Base-by-base conservation (phyloP, 30 jellyfish, hydroid and myxozoan species). In the Aurelia coerulea region DNA sequence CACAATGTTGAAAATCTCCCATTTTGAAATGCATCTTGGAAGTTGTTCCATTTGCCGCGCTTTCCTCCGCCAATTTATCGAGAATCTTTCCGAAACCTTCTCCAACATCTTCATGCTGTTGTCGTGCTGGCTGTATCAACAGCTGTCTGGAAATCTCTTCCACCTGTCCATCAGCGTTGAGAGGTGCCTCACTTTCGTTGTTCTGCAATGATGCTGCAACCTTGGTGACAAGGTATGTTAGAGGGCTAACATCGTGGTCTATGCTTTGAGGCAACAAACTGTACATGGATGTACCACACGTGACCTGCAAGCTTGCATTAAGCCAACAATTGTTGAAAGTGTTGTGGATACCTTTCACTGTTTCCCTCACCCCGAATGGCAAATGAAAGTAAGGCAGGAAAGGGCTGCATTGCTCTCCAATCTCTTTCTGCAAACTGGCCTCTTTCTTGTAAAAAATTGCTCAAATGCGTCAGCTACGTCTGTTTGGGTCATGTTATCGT, bases 321-420 rank as follows among this genome's bases (percentile, higher is more conserved):
- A 75, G 54, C 74, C 85, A 75, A 51, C 85, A 75, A 52, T 75
- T 75, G 62, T 75, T 75, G 50, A 75, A 75, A 19, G 74, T 11
- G 35, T 75, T 75, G 18, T 50, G 18, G 3, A 75, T 75, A 37
- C 53, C 53, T 42, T 42, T 73, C 85, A 7, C 60, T 11, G 19
- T 31, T 39, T 10, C 63, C 16, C 10, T 42, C 2, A 42, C 33
- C 7, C 32, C 62, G 1, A 42, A 42, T 16, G 62, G 63, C 12
- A 70, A 59, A 14, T 39, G 64, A 31, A 3, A 1, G 46, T 41
- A 59, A 29, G 19, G 35, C 14, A 33, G 33, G 63, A 70, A 70
- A 29, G 81, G 81, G 39, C 2, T 23, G 29, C 29, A 2, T 35
- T 70, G 81, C 63, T 31, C 32, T 10, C 81, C 64, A 33, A 70